Percentiles rank a stretch among this genome's conserved stretches.
These are phyloP conservation scores for Hippotragus niger DNA, from an alignment of 2,113 vertebrate genomes.

Conservation along the genomic window DNA sequence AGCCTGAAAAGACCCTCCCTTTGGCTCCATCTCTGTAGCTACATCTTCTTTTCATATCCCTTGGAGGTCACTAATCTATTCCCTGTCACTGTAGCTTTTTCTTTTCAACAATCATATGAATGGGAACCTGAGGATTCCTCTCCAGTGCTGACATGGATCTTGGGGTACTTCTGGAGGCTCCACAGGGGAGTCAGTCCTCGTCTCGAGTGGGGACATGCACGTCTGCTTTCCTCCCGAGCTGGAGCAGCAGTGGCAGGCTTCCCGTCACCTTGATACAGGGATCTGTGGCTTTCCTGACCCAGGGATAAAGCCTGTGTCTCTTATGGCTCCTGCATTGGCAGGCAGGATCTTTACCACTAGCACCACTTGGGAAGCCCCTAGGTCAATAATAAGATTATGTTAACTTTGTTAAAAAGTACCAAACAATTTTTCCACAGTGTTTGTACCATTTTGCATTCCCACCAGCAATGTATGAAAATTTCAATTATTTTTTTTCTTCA, in stretches of 20 bases:
- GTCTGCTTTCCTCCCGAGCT: no score
- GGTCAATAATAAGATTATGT: not conserved
- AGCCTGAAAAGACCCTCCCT: not conserved
- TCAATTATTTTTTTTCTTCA: not conserved
- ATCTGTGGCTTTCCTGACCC: not conserved
- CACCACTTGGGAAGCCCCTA: not conserved
- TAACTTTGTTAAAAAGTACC: not conserved
- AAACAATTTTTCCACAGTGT: not conserved
- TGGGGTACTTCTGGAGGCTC: no score
- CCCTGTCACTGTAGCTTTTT: not conserved
- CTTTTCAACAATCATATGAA: not conserved
- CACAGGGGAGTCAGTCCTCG: no score
- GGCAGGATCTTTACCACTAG: not conserved
- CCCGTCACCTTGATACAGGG: no score
- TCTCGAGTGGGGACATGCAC: no score
- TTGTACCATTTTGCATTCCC: not conserved
- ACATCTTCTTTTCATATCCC: not conserved
- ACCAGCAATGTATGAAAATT: not conserved
- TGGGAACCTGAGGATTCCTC: not conserved
- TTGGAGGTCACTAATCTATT: not conserved
- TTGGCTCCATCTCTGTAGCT: not conserved
- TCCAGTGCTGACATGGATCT: no score
- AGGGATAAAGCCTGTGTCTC: not conserved
- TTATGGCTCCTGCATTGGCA: not conserved
- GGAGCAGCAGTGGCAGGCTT: no score